Conservation (phyloP, 2,888 invertebrate genomes). For the Parnassius smintheus region DNA sequence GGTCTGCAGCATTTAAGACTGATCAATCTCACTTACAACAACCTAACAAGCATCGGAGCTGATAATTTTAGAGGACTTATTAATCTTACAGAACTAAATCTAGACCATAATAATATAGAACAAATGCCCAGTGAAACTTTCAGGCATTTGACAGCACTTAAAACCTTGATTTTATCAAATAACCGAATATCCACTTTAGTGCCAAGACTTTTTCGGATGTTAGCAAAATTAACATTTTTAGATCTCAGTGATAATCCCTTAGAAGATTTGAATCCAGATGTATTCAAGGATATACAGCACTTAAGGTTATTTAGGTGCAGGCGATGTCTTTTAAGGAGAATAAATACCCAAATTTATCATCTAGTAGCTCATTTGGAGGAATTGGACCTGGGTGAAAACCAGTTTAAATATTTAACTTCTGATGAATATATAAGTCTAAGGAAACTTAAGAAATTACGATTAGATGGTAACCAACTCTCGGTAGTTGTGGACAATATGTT, state of each 20-base stretch:
- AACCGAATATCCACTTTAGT: conserved; percentile 86
- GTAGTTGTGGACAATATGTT: conserved; percentile 88
- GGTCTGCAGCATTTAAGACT: conserved; percentile 83
- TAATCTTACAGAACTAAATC: conserved; percentile 85
- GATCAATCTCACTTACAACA: conserved; percentile 87
- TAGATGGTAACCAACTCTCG: conserved; percentile 90
- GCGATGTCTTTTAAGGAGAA: conserved; percentile 85
- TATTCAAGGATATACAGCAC: conserved; percentile 88
- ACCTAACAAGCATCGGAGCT: conserved; percentile 84
- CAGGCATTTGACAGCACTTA: conserved; percentile 85
- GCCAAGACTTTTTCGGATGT: conserved; percentile 87
- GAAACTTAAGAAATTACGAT: conserved; percentile 82
- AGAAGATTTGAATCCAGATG: conserved; percentile 87
- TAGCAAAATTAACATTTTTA: conserved; percentile 85
- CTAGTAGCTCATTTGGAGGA: conserved; percentile 86
- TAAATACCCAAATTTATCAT: conserved; percentile 90
- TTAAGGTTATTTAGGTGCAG: conserved; percentile 87
- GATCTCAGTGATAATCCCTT: conserved; percentile 89
- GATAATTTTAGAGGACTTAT: conserved; percentile 90
- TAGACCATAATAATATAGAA: conserved; percentile 88
- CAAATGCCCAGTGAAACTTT: conserved; percentile 89
- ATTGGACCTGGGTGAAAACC: conserved; percentile 89
- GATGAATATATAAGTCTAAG: conserved; percentile 87
- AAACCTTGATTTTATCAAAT: conserved; percentile 83
- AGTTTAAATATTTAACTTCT: conserved; percentile 86